Evolutionary conservation across 23 tunicate genomes (phyloP), one percentile per base, ranked within the genome.

Genomic region (Trididemnum clinides): DNA sequence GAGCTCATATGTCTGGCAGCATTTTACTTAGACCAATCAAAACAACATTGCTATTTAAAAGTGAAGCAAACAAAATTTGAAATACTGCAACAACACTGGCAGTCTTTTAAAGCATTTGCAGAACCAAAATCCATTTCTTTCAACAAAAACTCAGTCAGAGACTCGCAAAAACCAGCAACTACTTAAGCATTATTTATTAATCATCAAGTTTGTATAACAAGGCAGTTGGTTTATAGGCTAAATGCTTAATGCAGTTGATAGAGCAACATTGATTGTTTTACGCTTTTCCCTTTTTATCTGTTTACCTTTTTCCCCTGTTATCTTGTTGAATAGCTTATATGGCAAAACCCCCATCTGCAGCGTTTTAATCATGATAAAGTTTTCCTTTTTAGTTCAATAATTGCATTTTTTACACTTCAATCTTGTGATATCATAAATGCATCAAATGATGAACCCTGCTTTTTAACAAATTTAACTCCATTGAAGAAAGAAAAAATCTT

Each of bases 51-150:
- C 15, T 15, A 44, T 15, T 15, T 44, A 15, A 7, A 44, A 10
- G 54, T 15, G 15, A 10, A 15, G 54, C 54, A 44, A 44, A 44
- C 12, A 10, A 44, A 15, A 7, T 15, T 15, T 15, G 12, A 44
- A 10, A 44, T 44, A 44, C 54, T 44, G 54, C 54, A 44, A 44
- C 10, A 44, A 15, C 54, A 44, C 10, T 33, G 84, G 84, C 6
- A 80, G 84, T 50, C 71, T 80, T 19, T n/a, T 80, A 22, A 80
- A 80, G 50, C 84, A 80, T 50, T 54, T 80, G 72, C 57, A 34
- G 30, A 44, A 18, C 18, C 57, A 80, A 72, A 71, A 80, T 62
- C 23, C 27, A 22, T 62, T 62, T 23, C 12, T 44, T 44, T 7
- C 54, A 44, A 10, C 15, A 7, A 10, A 15, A 44, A 44, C 10